A percentile compares a stretch with the other conserved stretches of the same genome.
Conservation (phyloP, 2,113 vertebrate species). For the Psammodynastes pulverulentus region DNA sequence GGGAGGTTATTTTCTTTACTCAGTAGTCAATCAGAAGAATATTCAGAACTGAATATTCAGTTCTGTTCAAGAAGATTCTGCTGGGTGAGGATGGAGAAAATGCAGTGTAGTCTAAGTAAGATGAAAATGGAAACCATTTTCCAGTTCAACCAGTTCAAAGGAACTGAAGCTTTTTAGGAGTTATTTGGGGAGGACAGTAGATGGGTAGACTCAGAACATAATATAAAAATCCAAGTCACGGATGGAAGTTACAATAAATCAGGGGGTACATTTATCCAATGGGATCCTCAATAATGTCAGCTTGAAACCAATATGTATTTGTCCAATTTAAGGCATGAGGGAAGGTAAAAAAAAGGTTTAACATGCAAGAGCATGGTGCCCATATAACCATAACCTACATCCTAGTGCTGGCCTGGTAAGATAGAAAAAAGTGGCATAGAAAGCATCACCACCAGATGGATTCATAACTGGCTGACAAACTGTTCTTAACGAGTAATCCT, state of each 20-base stretch:
- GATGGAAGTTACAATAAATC: background rate
- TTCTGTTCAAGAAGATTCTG: background rate
- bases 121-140: background rate
- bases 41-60: background rate
- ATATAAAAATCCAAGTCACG: background rate
- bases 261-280: background rate
- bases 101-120: background rate
- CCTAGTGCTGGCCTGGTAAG: background rate
- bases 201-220: background rate
- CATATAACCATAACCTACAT: background rate
- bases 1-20: background rate
- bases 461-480: too few relatives aligned
- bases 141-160: too few relatives aligned
- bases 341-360: background rate
- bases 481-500: too few relatives aligned
- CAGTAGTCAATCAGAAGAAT: background rate
- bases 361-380: background rate
- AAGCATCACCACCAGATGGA: too few relatives aligned
- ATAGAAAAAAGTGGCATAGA: too few relatives aligned
- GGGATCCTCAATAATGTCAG: background rate
- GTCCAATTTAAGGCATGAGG: background rate
- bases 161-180: background rate
- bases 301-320: background rate
- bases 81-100: background rate
- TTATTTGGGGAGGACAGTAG: background rate